Base-by-base conservation (phyloP, 2,113 vertebrate species). In the Aviceda subcristata region DNA sequence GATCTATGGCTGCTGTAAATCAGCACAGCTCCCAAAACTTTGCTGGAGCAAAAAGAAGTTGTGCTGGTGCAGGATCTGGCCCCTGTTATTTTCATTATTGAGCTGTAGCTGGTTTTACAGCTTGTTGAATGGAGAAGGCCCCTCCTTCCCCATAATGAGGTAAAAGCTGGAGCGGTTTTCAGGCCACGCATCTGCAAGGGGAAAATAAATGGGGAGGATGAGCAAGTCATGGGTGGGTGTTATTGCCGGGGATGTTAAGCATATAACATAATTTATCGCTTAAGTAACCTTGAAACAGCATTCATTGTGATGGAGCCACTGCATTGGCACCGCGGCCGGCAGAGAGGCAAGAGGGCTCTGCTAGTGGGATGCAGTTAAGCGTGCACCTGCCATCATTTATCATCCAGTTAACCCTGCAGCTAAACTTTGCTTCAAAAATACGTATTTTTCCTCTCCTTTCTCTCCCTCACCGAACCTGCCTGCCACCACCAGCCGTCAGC, bases 261-360 rank as follows among this genome's bases (percentile, higher is more conserved):
- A 92, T 78, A 67, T 38, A 92, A 96, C 78, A 86, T 94, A 93
- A 92, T 95, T 94, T 96, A 97, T 94, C 6, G 41, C 88, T 96
- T 92, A 97, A 97, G 90, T 95, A 95, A 96, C 96, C 95, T 95
- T 91, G 84, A 81, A 96, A n/a, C 79, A 39, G 80, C 83, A 15
- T 79, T 84, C 62, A 27, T 11, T 43, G 94, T 7, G 18, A 77
- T 32, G 91, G 76, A 82, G 94, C 68, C 3, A 4, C 83, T 17
- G 19, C 51, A 8, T 12, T 68, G 63, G 80, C 55, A 11, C 55
- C 3, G 48, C 46, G 3, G 72, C 5, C 62, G 90, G 93, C 90
- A 94, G 86, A 55, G 71, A 45, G 62, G 64, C 22, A 22, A 67
- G 66, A 69, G 82, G 23, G 29, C 78, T 71, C 43, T 5, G 24